These are phyloP conservation scores for Paguma larvata DNA, from an alignment of 2,797 vertebrate genomes.

Conservation along the genomic window DNA sequence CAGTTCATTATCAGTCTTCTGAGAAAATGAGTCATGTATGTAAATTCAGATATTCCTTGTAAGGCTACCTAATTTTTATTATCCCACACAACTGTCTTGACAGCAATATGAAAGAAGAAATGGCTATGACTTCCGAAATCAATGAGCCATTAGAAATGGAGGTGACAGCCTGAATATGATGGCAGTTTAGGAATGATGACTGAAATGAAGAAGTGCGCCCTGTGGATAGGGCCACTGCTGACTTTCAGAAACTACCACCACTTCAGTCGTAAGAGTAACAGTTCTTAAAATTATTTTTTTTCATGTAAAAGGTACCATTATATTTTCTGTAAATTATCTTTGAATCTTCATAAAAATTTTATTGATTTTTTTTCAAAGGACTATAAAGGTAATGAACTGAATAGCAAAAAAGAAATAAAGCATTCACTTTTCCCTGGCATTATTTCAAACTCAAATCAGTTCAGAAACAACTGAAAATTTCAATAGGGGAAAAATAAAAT, in stretches of 20 bases:
- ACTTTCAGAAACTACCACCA: conserved; percentile 24
- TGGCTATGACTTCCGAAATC: conserved; percentile 60
- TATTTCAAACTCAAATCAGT: conserved; percentile 50
- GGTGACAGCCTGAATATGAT: not conserved
- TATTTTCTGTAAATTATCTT: conserved; percentile 69
- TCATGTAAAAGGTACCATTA: conserved; percentile 46
- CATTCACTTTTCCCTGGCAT: not conserved
- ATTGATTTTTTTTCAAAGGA: conserved; percentile 53
- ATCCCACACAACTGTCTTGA: conserved; percentile 26
- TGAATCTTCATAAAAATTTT: conserved; percentile 56
- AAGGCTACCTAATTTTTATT: conserved; percentile 65
- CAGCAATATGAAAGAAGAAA: conserved; percentile 66
- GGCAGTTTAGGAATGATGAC: conserved; percentile 50
- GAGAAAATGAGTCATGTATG: not conserved
- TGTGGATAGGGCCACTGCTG: not conserved
- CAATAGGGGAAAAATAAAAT: not conserved
- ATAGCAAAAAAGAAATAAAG: conserved; percentile 38
- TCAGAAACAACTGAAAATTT: conserved; percentile 53
- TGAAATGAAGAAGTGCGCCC: not conserved
- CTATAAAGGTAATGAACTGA: not conserved
- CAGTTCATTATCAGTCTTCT: not conserved
- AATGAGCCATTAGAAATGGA: conserved; percentile 64
- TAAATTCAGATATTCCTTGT: conserved; percentile 1
- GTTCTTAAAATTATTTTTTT: conserved; percentile 52
- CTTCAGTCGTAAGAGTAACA: conserved; percentile 32